Conservation (phyloP, 2,113 vertebrate species). For the Lanius collurio region DNA sequence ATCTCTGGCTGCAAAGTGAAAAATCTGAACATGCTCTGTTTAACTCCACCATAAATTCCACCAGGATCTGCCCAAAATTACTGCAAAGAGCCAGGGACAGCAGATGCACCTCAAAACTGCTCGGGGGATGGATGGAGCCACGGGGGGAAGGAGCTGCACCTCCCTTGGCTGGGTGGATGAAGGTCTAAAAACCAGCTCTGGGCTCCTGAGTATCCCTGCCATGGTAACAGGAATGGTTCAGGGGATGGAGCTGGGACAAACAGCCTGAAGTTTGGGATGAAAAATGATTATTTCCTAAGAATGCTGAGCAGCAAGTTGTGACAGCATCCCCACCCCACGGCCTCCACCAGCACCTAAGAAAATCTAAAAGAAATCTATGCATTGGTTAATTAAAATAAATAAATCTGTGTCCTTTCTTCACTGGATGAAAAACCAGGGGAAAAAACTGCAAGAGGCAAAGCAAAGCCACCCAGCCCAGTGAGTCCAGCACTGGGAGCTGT, state of each 20-base stretch:
- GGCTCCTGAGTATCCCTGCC: neutral
- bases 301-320: neutral
- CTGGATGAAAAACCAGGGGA: neutral
- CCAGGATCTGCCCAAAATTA: neutral
- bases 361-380: neutral
- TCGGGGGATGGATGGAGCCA: neutral
- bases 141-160: accelerated
- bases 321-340: neutral
- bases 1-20: neutral
- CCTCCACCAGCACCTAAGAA: neutral
- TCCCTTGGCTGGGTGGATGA: neutral
- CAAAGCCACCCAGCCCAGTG: neutral
- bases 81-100: neutral
- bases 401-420: neutral
- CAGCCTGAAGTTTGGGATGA: neutral
- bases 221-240: neutral
- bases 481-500: neutral
- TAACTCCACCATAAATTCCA: neutral
- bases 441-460: neutral
- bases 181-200: neutral
- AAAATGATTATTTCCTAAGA: neutral
- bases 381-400: neutral
- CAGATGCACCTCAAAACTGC: neutral
- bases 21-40: neutral
- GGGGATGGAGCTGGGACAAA: neutral